Evolutionary conservation across 2,113 vertebrate species (phyloP).

Genomic region (Chaenogobius annularis): DNA sequence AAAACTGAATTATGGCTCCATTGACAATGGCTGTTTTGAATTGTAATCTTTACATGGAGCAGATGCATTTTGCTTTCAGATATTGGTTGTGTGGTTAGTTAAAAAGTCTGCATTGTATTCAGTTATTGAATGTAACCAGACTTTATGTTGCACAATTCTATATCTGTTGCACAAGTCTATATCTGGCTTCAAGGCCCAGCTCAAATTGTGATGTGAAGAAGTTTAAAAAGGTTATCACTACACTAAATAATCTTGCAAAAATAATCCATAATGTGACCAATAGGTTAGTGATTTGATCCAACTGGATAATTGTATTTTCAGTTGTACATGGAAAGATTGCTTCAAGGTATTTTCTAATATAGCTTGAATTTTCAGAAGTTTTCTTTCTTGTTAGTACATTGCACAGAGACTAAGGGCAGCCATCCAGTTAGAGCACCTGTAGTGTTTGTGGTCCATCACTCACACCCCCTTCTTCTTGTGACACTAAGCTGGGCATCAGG

Average conservation of each 20-base stretch:
- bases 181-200: neutral
- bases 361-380: neutral
- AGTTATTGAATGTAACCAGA: neutral
- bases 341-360: neutral
- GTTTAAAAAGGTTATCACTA: neutral
- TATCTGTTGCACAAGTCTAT: too few species aligned
- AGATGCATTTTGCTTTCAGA: slow-evolving; percentile 2
- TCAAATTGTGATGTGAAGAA: neutral
- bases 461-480: slow-evolving; percentile 63
- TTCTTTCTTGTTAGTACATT: neutral
- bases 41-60: neutral
- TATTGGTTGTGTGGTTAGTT: neutral
- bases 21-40: neutral
- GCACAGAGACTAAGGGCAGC: slow-evolving; percentile 37
- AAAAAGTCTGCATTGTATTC: neutral
- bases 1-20: neutral
- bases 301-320: too few species aligned
- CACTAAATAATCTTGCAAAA: too few species aligned
- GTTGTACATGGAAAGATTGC: neutral
- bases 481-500: slow-evolving; percentile 68
- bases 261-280: too few species aligned
- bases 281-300: too few species aligned
- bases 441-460: slow-evolving; percentile 52
- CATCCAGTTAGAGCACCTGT: slow-evolving; percentile 54
- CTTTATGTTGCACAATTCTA: neutral